phyloP scores from a whole-genome alignment of 2,888 invertebrate genomes.

The Hirudinaria manillensis region DNA sequence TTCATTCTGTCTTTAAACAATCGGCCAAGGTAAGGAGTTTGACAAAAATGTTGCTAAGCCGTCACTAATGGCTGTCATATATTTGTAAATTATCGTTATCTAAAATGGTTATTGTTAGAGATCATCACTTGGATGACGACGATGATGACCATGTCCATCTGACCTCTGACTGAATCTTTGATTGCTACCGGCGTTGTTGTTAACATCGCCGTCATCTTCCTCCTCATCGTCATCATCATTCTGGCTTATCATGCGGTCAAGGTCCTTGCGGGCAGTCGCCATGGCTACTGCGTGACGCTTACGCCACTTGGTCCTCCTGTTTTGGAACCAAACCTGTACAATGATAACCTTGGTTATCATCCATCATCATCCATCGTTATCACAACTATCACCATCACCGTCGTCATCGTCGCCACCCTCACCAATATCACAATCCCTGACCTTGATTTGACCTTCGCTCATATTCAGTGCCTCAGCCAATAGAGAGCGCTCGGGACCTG shows the following conservation, averaged over 20 bases:
- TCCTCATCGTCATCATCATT: conserved; percentile 20
- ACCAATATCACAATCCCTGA: background rate
- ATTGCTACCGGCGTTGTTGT: background rate
- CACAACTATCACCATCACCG: background rate
- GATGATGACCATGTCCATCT: background rate
- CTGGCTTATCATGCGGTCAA: conserved; percentile 16
- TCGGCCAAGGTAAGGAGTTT: too few species aligned
- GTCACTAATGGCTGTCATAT: too few species aligned
- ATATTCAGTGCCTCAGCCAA: conserved; percentile 11
- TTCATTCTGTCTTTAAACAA: background rate
- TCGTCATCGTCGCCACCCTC: background rate
- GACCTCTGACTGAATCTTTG: background rate
- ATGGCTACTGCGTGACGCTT: conserved; percentile 21
- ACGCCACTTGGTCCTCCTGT: conserved; percentile 25
- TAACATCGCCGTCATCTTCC: conserved; percentile 11
- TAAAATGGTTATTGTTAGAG: background rate
- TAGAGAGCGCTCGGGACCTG: conserved; percentile 6
- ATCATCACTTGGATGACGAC: background rate
- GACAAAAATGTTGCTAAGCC: too few species aligned
- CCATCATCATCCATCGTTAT: background rate
- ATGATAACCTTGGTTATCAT: background rate
- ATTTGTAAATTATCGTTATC: too few species aligned
- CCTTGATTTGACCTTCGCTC: conserved; percentile 26
- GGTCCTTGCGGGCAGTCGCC: conserved; percentile 5
- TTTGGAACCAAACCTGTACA: conserved; percentile 25